Conservation (phyloP, 1,140 invertebrate genomes). For the Campodea augens region DNA sequence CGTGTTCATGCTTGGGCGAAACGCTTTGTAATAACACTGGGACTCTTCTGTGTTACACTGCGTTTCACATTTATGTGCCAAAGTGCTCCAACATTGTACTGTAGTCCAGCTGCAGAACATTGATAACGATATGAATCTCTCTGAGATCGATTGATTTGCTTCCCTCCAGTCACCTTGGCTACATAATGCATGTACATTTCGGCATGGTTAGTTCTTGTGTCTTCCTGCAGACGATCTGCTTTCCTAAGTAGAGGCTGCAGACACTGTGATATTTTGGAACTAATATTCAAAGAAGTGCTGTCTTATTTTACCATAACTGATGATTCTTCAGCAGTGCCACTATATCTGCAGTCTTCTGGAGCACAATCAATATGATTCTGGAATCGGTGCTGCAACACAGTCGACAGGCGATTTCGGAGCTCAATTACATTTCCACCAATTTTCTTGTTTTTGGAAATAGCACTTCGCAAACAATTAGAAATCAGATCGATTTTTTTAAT, state of each 20-base stretch:
- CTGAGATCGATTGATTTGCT: too few relatives aligned
- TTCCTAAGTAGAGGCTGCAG: not conserved
- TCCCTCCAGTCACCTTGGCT: not conserved
- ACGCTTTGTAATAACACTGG: not conserved
- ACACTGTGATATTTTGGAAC: not conserved
- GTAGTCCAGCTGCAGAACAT: conserved; percentile 1
- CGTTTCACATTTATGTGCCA: not conserved
- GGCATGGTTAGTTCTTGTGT: not conserved
- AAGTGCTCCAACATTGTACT: not conserved
- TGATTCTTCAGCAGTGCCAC: not conserved
- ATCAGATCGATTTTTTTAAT: not conserved
- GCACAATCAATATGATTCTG: not conserved
- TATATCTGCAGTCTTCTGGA: not conserved
- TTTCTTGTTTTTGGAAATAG: not conserved
- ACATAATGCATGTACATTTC: conserved; percentile 2
- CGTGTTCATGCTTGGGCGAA: not conserved
- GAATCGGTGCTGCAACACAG: not conserved
- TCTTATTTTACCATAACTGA: not conserved
- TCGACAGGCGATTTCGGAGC: not conserved
- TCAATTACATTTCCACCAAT: not conserved
- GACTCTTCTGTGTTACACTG: too few relatives aligned
- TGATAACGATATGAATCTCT: not conserved
- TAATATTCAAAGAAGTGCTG: too few relatives aligned
- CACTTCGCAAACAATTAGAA: not conserved
- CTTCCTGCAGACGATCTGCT: not conserved